A percentile compares a stretch with the other conserved stretches of the same genome.
phyloP scores from a whole-genome alignment of 2,888 invertebrate genomes.

The Helobdella robusta region DNA sequence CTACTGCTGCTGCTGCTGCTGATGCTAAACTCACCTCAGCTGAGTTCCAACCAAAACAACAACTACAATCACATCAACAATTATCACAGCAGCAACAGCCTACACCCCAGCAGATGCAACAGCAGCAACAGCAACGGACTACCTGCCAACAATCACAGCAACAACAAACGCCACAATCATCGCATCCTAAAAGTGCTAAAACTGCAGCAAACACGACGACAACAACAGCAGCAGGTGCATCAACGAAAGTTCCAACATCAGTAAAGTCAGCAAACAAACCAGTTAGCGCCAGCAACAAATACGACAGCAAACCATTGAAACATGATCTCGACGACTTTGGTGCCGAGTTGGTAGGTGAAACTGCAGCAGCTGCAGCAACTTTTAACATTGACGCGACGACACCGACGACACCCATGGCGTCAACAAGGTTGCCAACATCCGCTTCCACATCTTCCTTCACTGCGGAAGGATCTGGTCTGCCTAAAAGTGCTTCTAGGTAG shows the following conservation, averaged over 20 bases:
- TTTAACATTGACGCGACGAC: slow-evolving; percentile 58
- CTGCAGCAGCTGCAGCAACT: slow-evolving; percentile 52
- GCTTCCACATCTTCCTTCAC: background rate
- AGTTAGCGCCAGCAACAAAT: too few relatives aligned
- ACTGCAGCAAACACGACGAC: background rate
- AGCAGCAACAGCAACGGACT: too few relatives aligned
- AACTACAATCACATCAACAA: too few relatives aligned
- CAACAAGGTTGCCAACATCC: slow-evolving; percentile 50
- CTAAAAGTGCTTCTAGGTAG: slow-evolving; percentile 41
- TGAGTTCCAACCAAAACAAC: too few relatives aligned
- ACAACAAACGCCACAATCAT: too few relatives aligned
- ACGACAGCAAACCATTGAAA: background rate
- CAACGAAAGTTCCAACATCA: background rate
- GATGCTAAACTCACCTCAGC: too few relatives aligned
- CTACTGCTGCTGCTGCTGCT: too few relatives aligned
- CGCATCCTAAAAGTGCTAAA: too few relatives aligned
- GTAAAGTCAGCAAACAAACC: background rate
- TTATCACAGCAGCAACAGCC: too few relatives aligned
- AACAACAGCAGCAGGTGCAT: background rate
- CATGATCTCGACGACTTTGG: slow-evolving; percentile 11
- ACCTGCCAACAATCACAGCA: too few relatives aligned
- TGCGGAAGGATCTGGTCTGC: slow-evolving; percentile 27
- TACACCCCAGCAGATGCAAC: too few relatives aligned
- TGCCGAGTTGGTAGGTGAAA: slow-evolving; percentile 34
- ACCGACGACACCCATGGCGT: slow-evolving; percentile 54